Evolutionary conservation across 2,888 invertebrate genomes (phyloP).

Genomic region (Rhynchonema sp.): DNA sequence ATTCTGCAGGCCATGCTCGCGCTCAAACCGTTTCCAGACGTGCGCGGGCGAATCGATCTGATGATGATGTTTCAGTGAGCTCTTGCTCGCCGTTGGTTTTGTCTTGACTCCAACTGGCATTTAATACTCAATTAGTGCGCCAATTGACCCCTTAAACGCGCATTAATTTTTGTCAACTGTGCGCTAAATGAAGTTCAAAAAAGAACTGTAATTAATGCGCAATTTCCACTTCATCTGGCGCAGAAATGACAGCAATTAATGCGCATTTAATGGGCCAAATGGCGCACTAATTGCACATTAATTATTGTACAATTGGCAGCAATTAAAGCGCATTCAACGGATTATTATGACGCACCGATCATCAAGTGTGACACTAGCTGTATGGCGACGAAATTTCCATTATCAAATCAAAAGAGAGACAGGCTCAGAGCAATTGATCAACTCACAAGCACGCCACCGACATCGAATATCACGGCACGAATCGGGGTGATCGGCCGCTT

Average conservation of each 20-base stretch:
- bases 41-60: too few species aligned
- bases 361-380: too few species aligned
- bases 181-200: not conserved
- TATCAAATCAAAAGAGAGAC: not conserved
- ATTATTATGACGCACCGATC: too few species aligned
- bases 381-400: not conserved
- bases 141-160: not conserved
- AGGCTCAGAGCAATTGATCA: slow-evolving; percentile 14
- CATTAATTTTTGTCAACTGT: not conserved
- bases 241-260: not conserved
- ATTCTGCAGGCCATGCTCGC: slow-evolving; percentile 15
- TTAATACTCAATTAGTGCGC: too few species aligned
- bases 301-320: too few species aligned
- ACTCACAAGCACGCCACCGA: slow-evolving; percentile 34
- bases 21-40: too few species aligned
- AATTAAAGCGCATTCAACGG: too few species aligned
- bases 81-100: too few species aligned
- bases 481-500: too few species aligned
- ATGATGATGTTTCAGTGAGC: too few species aligned
- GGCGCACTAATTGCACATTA: too few species aligned
- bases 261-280: not conserved
- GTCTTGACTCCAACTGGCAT: too few species aligned
- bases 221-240: not conserved
- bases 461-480: slow-evolving; percentile 34
- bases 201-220: not conserved